Conservation (phyloP, 1,140 invertebrate genomes). For the Chrysomallon squamiferum region DNA sequence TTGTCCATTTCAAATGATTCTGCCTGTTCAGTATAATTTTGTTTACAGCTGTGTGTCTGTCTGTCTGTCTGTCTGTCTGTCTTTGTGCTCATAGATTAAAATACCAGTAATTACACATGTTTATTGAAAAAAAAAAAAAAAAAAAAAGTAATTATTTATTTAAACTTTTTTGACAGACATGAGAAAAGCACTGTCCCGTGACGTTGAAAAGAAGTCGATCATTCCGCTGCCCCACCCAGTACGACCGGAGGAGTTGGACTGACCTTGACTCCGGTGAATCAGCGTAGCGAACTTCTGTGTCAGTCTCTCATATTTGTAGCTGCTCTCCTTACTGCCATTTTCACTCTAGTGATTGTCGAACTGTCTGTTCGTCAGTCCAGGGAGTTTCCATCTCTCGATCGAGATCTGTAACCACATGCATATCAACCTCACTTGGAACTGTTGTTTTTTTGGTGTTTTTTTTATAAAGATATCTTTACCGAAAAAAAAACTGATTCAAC, state of each 20-base stretch:
- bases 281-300: slow-evolving; percentile 18
- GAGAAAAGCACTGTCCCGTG: slow-evolving; percentile 94
- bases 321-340: slow-evolving; percentile 15
- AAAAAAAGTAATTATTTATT: slow-evolving; percentile 1
- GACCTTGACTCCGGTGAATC: slow-evolving; percentile 43
- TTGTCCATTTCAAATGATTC: too few relatives aligned
- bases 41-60: too few relatives aligned
- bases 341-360: slow-evolving; percentile 4
- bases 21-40: too few relatives aligned
- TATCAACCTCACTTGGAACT: too few relatives aligned
- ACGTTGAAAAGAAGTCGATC: slow-evolving; percentile 91
- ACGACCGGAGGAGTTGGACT: slow-evolving; percentile 91
- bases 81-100: too few relatives aligned
- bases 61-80: too few relatives aligned
- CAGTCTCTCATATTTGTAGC: slow-evolving; percentile 10
- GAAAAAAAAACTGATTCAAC: too few relatives aligned
- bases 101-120: too few relatives aligned
- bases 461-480: too few relatives aligned
- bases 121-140: too few relatives aligned
- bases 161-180: slow-evolving; percentile 80
- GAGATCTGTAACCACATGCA: background rate
- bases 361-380: background rate
- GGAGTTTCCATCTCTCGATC: background rate
- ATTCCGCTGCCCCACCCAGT: slow-evolving; percentile 94
- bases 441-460: too few relatives aligned